Evolutionary conservation across 2,113 vertebrate species (phyloP).

Genomic region (Corythornis vintsioides): DNA sequence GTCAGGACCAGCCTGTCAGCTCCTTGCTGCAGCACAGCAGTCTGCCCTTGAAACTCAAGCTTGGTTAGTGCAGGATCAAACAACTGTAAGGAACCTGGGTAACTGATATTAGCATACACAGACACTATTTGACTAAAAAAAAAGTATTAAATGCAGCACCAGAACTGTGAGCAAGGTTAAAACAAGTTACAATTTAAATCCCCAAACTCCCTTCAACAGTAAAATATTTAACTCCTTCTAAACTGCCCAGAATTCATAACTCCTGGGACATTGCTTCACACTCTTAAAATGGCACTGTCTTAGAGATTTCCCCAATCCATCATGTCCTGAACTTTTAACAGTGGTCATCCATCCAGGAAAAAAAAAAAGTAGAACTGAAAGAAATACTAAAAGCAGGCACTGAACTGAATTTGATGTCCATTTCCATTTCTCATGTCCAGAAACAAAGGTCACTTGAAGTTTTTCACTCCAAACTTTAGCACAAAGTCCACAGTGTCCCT

Average conservation of each 20-base stretch:
- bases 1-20: neutral
- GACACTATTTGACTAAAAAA: neutral
- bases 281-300: neutral
- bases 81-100: neutral
- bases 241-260: neutral
- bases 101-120: neutral
- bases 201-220: neutral
- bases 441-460: neutral
- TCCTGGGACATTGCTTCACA: neutral
- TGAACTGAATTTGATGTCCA: neutral
- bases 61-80: neutral
- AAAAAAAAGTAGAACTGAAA: neutral
- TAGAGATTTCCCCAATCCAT: neutral
- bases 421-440: neutral
- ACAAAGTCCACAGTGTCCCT: neutral
- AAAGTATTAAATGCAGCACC: neutral
- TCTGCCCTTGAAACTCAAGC: neutral
- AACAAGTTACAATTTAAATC: conserved; percentile 27
- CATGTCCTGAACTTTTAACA: too few species aligned
- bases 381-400: neutral
- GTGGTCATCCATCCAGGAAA: too few species aligned
- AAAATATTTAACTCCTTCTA: neutral
- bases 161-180: neutral
- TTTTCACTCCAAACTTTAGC: neutral
- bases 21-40: neutral